These are phyloP conservation scores for Ellobium chinense DNA, from an alignment of 2,888 invertebrate genomes.

Conservation along the genomic window DNA sequence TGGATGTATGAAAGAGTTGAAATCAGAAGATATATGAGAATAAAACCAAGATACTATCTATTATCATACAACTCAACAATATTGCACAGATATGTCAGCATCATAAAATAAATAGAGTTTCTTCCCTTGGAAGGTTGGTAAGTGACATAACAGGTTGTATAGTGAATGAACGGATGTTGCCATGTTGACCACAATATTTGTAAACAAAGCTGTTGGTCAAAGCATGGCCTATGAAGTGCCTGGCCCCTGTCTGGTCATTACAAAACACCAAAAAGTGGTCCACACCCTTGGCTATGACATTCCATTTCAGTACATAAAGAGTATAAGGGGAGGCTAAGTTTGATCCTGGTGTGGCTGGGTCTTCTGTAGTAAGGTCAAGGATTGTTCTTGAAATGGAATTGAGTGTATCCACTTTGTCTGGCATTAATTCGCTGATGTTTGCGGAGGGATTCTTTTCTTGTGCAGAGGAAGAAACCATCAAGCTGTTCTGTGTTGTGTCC, in stretches of 20 bases:
- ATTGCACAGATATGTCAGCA: too few species aligned
- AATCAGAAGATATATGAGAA: too few species aligned
- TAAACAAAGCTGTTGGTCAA: conserved; percentile 13
- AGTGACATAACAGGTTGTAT: not conserved
- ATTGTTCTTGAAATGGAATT: not conserved
- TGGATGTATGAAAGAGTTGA: too few species aligned
- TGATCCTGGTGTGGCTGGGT: not conserved
- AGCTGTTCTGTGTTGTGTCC: not conserved
- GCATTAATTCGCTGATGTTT: not conserved
- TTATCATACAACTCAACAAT: too few species aligned
- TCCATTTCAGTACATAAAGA: conserved; percentile 22
- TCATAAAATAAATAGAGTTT: too few species aligned
- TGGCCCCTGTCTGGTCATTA: not conserved
- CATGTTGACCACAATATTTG: not conserved
- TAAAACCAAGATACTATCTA: too few species aligned
- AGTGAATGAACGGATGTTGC: not conserved
- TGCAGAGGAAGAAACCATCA: not conserved
- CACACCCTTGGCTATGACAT: not conserved
- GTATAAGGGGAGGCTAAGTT: not conserved
- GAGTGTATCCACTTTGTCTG: not conserved
- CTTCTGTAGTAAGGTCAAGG: not conserved
- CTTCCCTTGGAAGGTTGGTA: too few species aligned
- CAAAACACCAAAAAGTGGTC: conserved; percentile 4
- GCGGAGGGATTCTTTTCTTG: not conserved
- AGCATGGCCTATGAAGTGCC: not conserved